These are phyloP conservation scores for Spodoptera litura DNA, from an alignment of 1,140 invertebrate genomes.

Conservation along the genomic window DNA sequence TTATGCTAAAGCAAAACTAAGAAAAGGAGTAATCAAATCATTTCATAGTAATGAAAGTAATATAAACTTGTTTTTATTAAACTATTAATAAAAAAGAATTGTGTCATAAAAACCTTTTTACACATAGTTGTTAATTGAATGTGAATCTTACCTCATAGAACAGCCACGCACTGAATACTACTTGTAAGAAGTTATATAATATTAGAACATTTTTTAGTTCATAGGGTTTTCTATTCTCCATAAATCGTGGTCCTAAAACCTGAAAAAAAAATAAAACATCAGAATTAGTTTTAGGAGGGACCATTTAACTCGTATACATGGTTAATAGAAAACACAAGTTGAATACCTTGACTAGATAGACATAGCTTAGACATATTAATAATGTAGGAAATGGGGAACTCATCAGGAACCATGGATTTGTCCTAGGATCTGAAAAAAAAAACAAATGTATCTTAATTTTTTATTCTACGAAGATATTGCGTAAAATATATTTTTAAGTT, in stretches of 20 bases:
- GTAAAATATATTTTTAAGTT: too few species aligned
- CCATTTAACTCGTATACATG: background rate
- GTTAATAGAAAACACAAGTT: slow-evolving; percentile 20
- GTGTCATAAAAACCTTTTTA: background rate
- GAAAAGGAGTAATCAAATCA: too few species aligned
- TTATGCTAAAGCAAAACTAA: too few species aligned
- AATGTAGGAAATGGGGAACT: slow-evolving; percentile 93
- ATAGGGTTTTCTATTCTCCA: slow-evolving; percentile 96
- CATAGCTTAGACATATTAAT: slow-evolving; percentile 91
- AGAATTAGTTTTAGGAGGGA: slow-evolving; percentile 32
- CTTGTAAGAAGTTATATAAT: slow-evolving; percentile 95
- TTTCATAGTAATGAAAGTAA: too few species aligned
- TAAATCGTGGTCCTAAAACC: slow-evolving; percentile 93
- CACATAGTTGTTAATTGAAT: background rate
- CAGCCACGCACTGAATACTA: slow-evolving; percentile 93
- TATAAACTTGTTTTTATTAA: too few species aligned
- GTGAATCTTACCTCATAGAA: slow-evolving; percentile 91
- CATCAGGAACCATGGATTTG: slow-evolving; percentile 94
- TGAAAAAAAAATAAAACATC: slow-evolving; percentile 78
- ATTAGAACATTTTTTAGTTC: slow-evolving; percentile 93
- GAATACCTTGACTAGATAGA: slow-evolving; percentile 91
- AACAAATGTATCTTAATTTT: background rate
- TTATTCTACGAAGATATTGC: too few species aligned
- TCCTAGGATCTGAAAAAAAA: slow-evolving; percentile 90
- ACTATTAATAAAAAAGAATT: background rate